Evolutionary conservation across 2,113 vertebrate species (phyloP).

Genomic region (Microcebus jonahi): DNA sequence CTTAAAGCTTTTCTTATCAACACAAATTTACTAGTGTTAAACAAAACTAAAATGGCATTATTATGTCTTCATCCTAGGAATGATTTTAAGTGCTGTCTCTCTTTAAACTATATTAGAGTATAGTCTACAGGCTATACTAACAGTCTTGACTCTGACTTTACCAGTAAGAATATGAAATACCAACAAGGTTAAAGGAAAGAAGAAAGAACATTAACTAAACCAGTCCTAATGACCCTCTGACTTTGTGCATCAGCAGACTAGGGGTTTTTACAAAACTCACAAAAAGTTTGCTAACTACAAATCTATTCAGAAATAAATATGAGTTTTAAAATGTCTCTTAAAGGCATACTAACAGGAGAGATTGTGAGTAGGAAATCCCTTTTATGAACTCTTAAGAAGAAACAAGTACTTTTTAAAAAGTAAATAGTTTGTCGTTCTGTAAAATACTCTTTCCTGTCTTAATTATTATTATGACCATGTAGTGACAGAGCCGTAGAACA

Average conservation of each 20-base stretch:
- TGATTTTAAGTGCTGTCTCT: neutral
- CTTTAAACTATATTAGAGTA: neutral
- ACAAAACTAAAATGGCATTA: neutral
- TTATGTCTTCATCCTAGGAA: neutral
- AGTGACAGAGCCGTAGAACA: neutral
- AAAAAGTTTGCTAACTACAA: neutral
- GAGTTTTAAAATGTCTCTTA: conserved; percentile 6
- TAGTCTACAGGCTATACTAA: neutral
- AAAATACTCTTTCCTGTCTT: neutral
- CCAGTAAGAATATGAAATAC: neutral
- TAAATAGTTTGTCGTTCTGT: neutral
- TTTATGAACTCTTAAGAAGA: neutral
- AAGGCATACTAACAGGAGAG: neutral
- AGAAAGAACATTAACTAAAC: neutral
- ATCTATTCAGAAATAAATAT: conserved; percentile 27
- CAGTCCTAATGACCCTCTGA: neutral
- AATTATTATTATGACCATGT: neutral
- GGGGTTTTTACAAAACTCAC: neutral
- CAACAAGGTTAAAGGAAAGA: neutral
- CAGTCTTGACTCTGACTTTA: neutral
- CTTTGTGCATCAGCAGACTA: neutral
- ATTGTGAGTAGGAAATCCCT: neutral
- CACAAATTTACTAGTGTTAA: neutral
- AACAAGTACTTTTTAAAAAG: neutral
- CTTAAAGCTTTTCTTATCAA: neutral